Base-by-base conservation (phyloP, 2,113 vertebrate genomes). In the Polypterus senegalus region DNA sequence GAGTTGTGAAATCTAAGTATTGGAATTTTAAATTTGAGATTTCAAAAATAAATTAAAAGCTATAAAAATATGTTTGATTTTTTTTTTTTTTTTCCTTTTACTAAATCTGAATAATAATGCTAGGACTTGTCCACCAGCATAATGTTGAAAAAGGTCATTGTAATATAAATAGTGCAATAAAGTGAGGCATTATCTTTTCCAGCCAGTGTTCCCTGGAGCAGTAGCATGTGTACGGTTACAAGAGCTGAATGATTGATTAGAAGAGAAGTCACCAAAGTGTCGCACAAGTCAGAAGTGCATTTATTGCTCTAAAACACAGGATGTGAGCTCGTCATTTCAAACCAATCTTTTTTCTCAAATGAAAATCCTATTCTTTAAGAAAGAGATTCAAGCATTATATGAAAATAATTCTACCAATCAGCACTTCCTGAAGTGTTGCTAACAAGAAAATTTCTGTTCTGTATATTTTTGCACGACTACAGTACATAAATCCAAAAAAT, bases 131-230 rank as follows among this genome's bases (percentile, higher is more conserved):
- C 73, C 72, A 70, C 64, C 66, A 67, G 77, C 68, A 67, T 74
- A 74, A 80, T 76, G 80, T 81, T 76, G 79, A 67, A 27, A 73
- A 75, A 79, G 80, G 83, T 87, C 79, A 81, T 84, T 82, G 80
- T 83, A 85, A 83, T 85, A 85, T 81, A 65, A 81, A 76, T 77
- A 71, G 66, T 70, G 63, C 72, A 66, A 69, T 61, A 72, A 69
- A 65, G 46, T 66, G 61, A 70, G 73, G 72, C 79, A 83, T 83
- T 82, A 80, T 84, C 83, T 81, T 74, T 63, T 67, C 76, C 77
- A 77, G 80, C 76, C 80, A 76, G 76, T 71, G 69, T 73, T 74
- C 78, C 80, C 73, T 62, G 46, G 69, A 71, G 76, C 76, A 64
- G 65, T 74, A 71, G 67, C 71, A 54, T 66, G 74, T 77, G 70